Evolutionary conservation across 2,797 vertebrate genomes (phyloP).

Genomic region (Centroberyx gerrardi): DNA sequence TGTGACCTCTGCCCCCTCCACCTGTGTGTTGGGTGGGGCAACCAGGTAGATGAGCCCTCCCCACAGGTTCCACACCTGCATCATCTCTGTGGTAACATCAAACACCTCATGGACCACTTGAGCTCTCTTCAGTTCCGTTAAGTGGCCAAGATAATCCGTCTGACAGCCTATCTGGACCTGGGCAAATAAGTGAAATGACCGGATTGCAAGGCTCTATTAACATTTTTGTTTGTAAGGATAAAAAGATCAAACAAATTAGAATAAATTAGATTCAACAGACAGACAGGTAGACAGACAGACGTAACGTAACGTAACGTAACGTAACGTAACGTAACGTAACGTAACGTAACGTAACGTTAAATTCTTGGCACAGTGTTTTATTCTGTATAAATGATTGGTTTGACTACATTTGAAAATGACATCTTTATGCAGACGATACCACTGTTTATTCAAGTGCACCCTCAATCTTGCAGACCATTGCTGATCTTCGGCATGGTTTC

Average conservation of each 20-base stretch:
- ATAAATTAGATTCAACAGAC: neutral
- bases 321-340: no score
- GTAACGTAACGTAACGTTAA: no score
- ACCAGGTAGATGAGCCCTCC: constrained; percentile 87
- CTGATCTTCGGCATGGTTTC: no score
- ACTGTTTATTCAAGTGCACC: no score
- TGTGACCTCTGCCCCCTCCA: constrained; percentile 76
- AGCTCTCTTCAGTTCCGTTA: constrained; percentile 81
- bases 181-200: neutral
- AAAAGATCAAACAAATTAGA: no score
- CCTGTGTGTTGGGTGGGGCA: constrained; percentile 76
- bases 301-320: no score
- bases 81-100: constrained; percentile 75
- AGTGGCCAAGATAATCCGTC: constrained; percentile 78
- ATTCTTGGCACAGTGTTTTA: no score
- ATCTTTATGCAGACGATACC: no score
- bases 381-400: no score
- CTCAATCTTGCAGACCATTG: no score
- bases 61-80: constrained; percentile 86
- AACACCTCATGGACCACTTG: constrained; percentile 80
- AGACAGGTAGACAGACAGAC: no score
- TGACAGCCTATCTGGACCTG: constrained; percentile 90
- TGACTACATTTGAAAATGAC: no score
- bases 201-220: neutral
- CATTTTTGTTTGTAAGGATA: neutral